A percentile compares a stretch with the other conserved stretches of the same genome.
These are phyloP conservation scores for Coelinius sp. DNA, from an alignment of 2,888 invertebrate species.

Conservation along the genomic window DNA sequence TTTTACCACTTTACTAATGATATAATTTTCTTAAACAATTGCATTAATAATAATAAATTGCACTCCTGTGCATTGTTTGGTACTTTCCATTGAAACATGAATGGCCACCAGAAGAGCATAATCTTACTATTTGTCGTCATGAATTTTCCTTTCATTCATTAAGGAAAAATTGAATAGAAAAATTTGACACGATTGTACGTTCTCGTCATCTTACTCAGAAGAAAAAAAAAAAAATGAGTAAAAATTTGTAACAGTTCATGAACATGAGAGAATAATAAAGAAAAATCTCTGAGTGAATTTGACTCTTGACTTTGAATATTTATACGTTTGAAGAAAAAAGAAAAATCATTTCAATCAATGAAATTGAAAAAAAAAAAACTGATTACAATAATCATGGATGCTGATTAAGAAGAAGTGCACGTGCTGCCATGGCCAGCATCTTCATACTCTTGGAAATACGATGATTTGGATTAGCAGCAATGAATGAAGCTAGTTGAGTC, in stretches of 20 bases:
- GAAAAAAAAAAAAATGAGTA: not conserved
- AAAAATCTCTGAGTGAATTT: too few species aligned
- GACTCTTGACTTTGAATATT: not conserved
- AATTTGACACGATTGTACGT: not conserved
- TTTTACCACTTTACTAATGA: too few species aligned
- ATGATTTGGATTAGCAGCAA: constrained; percentile 78
- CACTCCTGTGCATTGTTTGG: not conserved
- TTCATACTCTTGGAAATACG: constrained; percentile 77
- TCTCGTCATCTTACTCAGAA: not conserved
- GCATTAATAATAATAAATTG: not conserved
- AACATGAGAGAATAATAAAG: not conserved
- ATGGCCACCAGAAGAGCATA: not conserved
- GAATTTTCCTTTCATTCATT: not conserved
- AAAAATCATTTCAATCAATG: not conserved
- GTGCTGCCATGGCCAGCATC: constrained; percentile 82
- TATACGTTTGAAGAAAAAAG: not conserved
- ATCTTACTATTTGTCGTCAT: not conserved
- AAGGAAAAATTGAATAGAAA: not conserved
- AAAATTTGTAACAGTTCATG: not conserved
- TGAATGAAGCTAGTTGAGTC: constrained; percentile 81
- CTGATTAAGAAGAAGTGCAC: constrained; percentile 71
- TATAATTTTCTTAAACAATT: too few species aligned
- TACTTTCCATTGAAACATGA: not conserved
- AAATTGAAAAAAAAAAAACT: not conserved
- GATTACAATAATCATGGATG: constrained; percentile 47